Base-by-base conservation (phyloP, 2,888 invertebrate genomes). In the Bimastos eiseni region DNA sequence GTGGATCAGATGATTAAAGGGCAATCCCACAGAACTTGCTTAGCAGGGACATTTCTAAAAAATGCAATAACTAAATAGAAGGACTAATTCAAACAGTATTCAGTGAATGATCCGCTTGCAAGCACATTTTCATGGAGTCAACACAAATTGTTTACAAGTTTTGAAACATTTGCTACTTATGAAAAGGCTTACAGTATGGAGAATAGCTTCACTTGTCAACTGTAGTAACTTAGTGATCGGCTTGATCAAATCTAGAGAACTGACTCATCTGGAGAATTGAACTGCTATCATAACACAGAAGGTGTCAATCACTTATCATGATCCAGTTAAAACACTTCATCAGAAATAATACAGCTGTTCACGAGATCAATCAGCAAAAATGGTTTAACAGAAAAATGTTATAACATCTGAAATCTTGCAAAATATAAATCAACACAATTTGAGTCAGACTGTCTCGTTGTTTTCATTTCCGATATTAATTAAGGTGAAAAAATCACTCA, bases 281-380 rank as follows among this genome's bases (percentile, higher is more conserved):
- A 49, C 30, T 70, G 70, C 8, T 70, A 70, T 70, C n/a, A n/a
- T 70, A 70, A 70, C 70, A 70, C 70, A 70, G 11, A 70, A 70
- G 24, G 30, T 30, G n/a, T 70, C n/a, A n/a, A 70, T 70, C 70
- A 70, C 8, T 70, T 30, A 30, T 70, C 30, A 17, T 15, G 4
- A 15, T 49, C 0, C 49, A 49, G 49, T 49, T 19, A 49, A 24
- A 49, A 49, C 30, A 70, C 70, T 70, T 8, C 70, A 30, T 70
- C 70, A n/a, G 70, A n/a, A 70, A 70, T 11, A n/a, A 70, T 70
- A 70, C n/a, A 6, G 70, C n/a, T 70, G n/a, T 70, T 70, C 70
- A 70, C 70, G 70, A 70, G 70, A 70, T 70, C 70, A 70, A n/a
- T 70, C 70, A 70, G n/a, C 70, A 70, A 30, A 70, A 70, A 70